Base-by-base conservation (phyloP, 2,113 vertebrate species). In the Cryptotis parvus region DNA sequence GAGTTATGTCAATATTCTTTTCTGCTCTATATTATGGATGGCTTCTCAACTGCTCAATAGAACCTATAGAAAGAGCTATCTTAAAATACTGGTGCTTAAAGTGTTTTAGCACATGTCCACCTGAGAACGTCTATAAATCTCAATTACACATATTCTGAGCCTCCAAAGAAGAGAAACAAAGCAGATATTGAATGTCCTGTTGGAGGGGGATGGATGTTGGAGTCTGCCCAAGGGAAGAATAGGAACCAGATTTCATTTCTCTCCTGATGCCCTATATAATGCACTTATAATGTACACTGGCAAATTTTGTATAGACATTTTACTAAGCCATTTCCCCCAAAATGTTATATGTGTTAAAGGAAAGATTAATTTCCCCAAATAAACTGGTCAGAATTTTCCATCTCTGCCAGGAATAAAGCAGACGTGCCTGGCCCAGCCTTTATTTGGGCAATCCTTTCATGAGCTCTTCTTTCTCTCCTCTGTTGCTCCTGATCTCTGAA, bases 341-440 rank as follows among this genome's bases (percentile, higher is more conserved):
- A 86, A 77, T 90, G 55, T 77, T 80, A 93, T 77, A 22, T 84
- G 63, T 80, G 52, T 69, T 88, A 82, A 88, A 79, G 69, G 68
- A 78, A 87, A 86, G 92, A 89, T 91, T 83, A 83, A 93, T 92
- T 86, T 96, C 85, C 79, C 63, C 31, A 89, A 90, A 83, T 90
- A 91, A 95, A 91, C 26, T 39, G 27, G 61, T 91, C 39, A 70
- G 91, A 79, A 83, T 81, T 86, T 90, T 89, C 73, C 22, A 86
- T 84, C 75, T 29, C 63, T 26, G 39, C 77, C 65, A 58, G 26
- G 82, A 37, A 65, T 72, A 41, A 63, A 83, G 79, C 89, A 91
- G 88, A 86, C 39, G 1, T 37, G 15, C 8, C 43, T 0, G 4
- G 88, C 41, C 72, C 83, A 84, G 2, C 55, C 69, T 90, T 89